Base-by-base conservation (phyloP, 64 coral and sea anemone genomes). In the Astreopora myriophthalma region DNA sequence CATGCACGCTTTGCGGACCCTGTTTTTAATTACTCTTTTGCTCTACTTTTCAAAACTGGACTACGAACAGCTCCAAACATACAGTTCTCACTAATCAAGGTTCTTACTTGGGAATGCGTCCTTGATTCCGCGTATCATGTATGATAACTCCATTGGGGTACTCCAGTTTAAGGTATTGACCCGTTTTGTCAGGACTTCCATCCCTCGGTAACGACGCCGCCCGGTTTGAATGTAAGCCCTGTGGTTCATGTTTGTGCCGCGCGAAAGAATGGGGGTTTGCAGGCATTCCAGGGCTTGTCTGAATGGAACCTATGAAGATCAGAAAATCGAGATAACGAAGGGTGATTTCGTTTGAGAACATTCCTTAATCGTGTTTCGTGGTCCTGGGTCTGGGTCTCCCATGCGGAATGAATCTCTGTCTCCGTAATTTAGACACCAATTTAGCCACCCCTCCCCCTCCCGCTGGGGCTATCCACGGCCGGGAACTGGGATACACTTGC, bases 121-220 rank as follows among this genome's bases (percentile, higher is more conserved):
- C 79, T 83, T 83, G 79, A 58, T 83, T 83, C 20, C 79, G 58
- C 17, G 79, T 83, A 32, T 83, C 79, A 25, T 83, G 79, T 17
- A 83, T 83, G 11, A 83, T 83, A n/a, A 83, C 79, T 83, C 79
- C 79, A 39, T 83, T 83, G 17, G 79, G 79, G 55, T 83, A 83
- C 28, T 83, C 79, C 79, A 83, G 16, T 33, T 83, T 83, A 10
- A 83, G 52, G 20, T 83, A 83, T 12, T 83, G 79, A 24, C 79
- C 33, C 2, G 75, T 55, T 31, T 79, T 79, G 19, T 83, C 79
- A 11, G 79, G 55, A 6, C 51, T 64, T 35, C 57, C 79, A 16
- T 83, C 79, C 22, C 79, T 63, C 1, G 79, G 57, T 20, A 64
- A 39, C 23, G 79, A 64, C 7, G 19, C 79, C 55, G 11, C 17